These are phyloP conservation scores for Brachyistius frenatus DNA, from an alignment of 2,113 vertebrate species.

Conservation along the genomic window DNA sequence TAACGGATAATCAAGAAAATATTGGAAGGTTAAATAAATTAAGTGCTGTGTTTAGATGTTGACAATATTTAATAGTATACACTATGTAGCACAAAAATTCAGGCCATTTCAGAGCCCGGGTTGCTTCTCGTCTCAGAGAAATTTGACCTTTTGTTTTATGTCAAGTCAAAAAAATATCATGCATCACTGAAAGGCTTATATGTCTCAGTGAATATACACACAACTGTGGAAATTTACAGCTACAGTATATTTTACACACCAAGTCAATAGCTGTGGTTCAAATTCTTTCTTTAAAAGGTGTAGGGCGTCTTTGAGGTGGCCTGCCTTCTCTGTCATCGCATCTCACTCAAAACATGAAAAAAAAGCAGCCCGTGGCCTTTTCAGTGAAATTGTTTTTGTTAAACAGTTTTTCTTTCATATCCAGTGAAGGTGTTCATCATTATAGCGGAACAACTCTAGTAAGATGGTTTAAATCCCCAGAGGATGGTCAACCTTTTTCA, in stretches of 20 bases:
- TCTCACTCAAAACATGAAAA: not conserved
- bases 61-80: not conserved
- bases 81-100: not conserved
- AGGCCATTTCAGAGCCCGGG: not conserved
- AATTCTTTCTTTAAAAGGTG: not conserved
- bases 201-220: not conserved
- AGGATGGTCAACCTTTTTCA: slow-evolving; percentile 32
- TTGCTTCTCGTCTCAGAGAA: slow-evolving; percentile 22
- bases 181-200: slow-evolving; percentile 5
- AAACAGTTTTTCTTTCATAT: not conserved
- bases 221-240: slow-evolving; percentile 22
- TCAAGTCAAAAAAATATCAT: slow-evolving; percentile 8
- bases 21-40: not conserved
- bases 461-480: slow-evolving; percentile 5
- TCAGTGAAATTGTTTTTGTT: not conserved
- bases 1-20: not conserved
- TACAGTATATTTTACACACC: not conserved
- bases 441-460: slow-evolving; percentile 13
- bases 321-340: not conserved
- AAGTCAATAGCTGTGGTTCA: not conserved
- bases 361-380: slow-evolving; percentile 13
- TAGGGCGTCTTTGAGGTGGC: not conserved
- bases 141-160: slow-evolving; percentile 18
- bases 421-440: slow-evolving; percentile 7
- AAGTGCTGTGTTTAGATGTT: not conserved